These are phyloP conservation scores for Ceratotherium simum DNA, from an alignment of 2,113 vertebrate species.

Conservation along the genomic window DNA sequence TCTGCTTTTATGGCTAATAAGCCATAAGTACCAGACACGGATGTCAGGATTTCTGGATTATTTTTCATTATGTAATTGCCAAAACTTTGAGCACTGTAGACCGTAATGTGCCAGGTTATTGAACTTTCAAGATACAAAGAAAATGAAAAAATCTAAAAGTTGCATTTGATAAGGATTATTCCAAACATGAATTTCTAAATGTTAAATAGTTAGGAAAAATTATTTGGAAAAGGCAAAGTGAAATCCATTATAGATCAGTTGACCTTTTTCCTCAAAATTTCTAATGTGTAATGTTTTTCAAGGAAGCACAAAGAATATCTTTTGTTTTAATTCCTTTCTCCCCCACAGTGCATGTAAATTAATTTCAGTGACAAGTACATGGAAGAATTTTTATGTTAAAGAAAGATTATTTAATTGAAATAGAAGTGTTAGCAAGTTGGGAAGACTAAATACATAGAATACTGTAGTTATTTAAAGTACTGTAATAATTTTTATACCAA, in stretches of 20 bases:
- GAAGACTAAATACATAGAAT: neutral
- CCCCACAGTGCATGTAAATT: neutral
- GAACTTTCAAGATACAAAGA: neutral
- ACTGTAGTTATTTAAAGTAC: neutral
- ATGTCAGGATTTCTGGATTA: neutral
- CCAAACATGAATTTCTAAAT: constrained; percentile 17
- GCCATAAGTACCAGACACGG: neutral
- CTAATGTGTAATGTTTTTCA: neutral
- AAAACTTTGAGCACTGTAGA: constrained; percentile 5
- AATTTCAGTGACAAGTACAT: neutral
- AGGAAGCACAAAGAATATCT: neutral
- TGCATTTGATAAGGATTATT: constrained; percentile 28
- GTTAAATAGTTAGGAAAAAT: constrained; percentile 20
- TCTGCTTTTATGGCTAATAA: neutral
- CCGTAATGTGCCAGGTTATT: neutral
- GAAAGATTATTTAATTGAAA: constrained; percentile 17
- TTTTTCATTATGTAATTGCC: constrained; percentile 20
- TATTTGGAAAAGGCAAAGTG: neutral
- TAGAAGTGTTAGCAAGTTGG: constrained; percentile 29
- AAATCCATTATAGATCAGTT: neutral
- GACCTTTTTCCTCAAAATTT: neutral
- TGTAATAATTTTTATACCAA: neutral
- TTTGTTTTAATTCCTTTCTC: neutral
- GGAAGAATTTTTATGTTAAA: constrained; percentile 33
- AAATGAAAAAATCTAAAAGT: constrained; percentile 7